phyloP scores from a whole-genome alignment of 1,140 invertebrate species.

The Leptinotarsa defecta region DNA sequence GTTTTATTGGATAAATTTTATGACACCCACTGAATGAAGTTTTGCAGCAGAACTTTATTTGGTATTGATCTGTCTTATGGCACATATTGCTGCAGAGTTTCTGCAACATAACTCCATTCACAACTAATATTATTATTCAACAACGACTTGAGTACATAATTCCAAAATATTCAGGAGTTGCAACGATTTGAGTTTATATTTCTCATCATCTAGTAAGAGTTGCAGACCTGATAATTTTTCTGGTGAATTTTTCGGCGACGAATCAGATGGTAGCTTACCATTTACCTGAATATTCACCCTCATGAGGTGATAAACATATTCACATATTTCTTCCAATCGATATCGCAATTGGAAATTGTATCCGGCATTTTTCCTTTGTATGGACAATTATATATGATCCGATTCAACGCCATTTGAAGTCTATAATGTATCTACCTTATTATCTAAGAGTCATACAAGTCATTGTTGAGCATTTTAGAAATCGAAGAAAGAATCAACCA shows the following conservation, averaged over 20 bases:
- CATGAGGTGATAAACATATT: too few relatives aligned
- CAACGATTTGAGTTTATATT: neutral
- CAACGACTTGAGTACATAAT: neutral
- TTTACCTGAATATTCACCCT: too few relatives aligned
- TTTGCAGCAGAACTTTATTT: slow-evolving; percentile 37
- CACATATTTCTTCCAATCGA: too few relatives aligned
- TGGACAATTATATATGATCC: too few relatives aligned
- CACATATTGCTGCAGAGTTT: slow-evolving; percentile 43
- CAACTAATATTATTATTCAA: neutral
- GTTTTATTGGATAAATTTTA: slow-evolving; percentile 15
- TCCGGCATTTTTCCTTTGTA: too few relatives aligned
- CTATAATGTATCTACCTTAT: too few relatives aligned
- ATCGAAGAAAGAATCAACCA: slow-evolving; percentile 35
- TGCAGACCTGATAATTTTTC: neutral
- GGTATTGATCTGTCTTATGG: slow-evolving; percentile 44
- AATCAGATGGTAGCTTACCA: neutral
- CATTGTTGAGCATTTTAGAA: slow-evolving; percentile 24
- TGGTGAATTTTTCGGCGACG: neutral
- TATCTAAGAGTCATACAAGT: neutral
- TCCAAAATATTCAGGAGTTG: neutral
- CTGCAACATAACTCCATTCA: slow-evolving; percentile 11
- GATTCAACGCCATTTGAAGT: too few relatives aligned
- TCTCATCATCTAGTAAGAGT: neutral
- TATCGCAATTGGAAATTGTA: too few relatives aligned
- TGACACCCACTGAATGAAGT: neutral